Evolutionary conservation across 1,140 invertebrate species (phyloP), one percentile per base, ranked within the genome.

Genomic region (Solenopsis invicta): DNA sequence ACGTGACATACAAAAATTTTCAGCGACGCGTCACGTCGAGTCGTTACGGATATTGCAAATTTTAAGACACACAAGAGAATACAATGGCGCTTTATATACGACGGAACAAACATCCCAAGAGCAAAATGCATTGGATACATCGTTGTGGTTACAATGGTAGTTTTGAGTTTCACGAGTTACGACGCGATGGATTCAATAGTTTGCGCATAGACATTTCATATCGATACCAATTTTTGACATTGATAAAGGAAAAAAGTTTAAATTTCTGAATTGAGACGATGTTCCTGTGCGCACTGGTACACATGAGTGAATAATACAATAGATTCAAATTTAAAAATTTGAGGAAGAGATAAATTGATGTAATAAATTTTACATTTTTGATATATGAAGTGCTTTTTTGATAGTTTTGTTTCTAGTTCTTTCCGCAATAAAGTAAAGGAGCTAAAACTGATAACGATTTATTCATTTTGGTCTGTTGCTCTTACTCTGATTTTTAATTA

Each of bases 1-100:
- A 75, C 69, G 69, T 84, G 54, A 84, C 80, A 62, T 48, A 61
- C 77, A 74, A 75, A 84, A 62, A 84, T 84, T 75, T 75, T 84
- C 41, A 74, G 37, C 67, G 67, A 45, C 71, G 34, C 67, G 56
- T 72, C 48, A 13, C 24, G 41, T 48, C 80, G 34, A 72, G 37
- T 18, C 1, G 80, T 61, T 75, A 48, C 29, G n/a, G 69, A 24
- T 84, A 84, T 75, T 61, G 80, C 50, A 41, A 74, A 82, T 82
- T 74, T 82, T 82, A 74, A 74, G 62, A 45, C 34, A 61, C 80
- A 34, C 54, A 5, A 9, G 54, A 84, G 67, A 84, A 61, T 74
- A 59, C 34, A 24, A 10, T 37, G 21, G 21, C 13, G 13, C 67
- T 67, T 67, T 54, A 66, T 45, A 48, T 29, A 45, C 16, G 21